A percentile compares a stretch with the other conserved stretches of the same genome.
These are phyloP conservation scores for Scomber colias DNA, from an alignment of 2,113 vertebrate species.

Conservation along the genomic window DNA sequence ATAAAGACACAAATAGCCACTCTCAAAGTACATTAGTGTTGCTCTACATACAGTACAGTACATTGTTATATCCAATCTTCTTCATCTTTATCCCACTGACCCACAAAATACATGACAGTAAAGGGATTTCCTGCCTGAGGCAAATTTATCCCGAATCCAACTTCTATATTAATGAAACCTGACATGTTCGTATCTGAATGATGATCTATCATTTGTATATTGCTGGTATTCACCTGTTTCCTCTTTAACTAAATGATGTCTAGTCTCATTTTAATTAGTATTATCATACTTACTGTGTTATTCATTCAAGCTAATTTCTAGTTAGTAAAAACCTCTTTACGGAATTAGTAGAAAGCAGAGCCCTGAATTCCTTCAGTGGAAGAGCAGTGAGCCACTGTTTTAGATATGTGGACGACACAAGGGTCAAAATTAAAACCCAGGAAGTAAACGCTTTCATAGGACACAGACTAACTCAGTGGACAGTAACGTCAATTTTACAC, in stretches of 20 bases:
- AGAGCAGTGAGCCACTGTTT: no score
- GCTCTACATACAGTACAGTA: constrained; percentile 64
- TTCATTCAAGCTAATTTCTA: neutral
- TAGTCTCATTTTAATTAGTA: neutral
- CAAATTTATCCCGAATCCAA: constrained; percentile 19
- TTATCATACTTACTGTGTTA: no score
- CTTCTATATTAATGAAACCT: constrained; percentile 12
- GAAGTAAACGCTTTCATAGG: no score
- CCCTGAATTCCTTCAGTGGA: no score
- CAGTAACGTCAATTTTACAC: no score
- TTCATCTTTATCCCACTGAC: constrained; percentile 71
- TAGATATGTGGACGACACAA: no score
- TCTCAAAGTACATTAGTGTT: constrained; percentile 71
- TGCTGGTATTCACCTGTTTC: neutral
- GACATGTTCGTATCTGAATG: neutral
- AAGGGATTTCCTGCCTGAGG: constrained; percentile 42
- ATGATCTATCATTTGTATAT: neutral
- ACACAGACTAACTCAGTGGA: no score
- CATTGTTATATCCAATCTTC: constrained; percentile 51
- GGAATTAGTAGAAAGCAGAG: no score
- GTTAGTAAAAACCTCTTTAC: neutral
- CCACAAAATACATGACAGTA: constrained; percentile 53
- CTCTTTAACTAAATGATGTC: neutral
- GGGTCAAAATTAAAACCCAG: no score
- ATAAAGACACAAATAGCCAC: constrained; percentile 38